Base-by-base conservation (phyloP, 2,797 vertebrate species). In the Thunnus albacares region DNA sequence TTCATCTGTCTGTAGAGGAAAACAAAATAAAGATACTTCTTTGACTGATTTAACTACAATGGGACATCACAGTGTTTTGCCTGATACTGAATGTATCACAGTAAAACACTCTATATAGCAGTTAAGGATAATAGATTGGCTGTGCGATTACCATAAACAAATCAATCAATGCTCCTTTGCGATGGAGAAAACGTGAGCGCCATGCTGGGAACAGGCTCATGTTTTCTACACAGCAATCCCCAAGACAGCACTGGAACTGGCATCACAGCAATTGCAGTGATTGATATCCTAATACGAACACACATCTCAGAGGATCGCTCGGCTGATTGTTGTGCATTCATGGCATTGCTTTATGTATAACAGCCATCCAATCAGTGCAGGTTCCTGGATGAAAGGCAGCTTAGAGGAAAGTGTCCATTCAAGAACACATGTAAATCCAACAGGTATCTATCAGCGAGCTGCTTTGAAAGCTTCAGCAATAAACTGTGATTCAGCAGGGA, bases 221-320 rank as follows among this genome's bases (percentile, higher is more conserved):
- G 71, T 73, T 59, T 75, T 87, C 83, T 1, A 51, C 53, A 10
- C 56, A 4, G 52, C 75, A 65, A 81, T 81, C 66, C 77, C 75
- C n/a, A 68, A 76, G 86, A 86, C 81, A 51, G 66, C 45, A 8
- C 33, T 18, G 59, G 71, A 74, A 58, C 71, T 30, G 71, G 72
- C 80, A 77, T 66, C 28, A 6, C 70, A n/a, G 79, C 56, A 14
- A 64, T 65, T 18, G n/a, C 63, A 5, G 77, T 93, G 91, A 94
- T 92, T 91, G 92, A 94, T 92, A 90, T 81, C 91, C 83, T 92
- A 88, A 93, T 89, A 90, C 79, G 83, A 81, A 82, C 80, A 71
- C 78, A 62, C 56, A 86, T 88, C 92, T 90, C 83, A 7, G 68
- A 86, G 92, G 89, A 91, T 67, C 45, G 47, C 75, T 79, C 2